Evolutionary conservation across 2,113 vertebrate genomes (phyloP).

Genomic region (Onychostruthus taczanowskii): DNA sequence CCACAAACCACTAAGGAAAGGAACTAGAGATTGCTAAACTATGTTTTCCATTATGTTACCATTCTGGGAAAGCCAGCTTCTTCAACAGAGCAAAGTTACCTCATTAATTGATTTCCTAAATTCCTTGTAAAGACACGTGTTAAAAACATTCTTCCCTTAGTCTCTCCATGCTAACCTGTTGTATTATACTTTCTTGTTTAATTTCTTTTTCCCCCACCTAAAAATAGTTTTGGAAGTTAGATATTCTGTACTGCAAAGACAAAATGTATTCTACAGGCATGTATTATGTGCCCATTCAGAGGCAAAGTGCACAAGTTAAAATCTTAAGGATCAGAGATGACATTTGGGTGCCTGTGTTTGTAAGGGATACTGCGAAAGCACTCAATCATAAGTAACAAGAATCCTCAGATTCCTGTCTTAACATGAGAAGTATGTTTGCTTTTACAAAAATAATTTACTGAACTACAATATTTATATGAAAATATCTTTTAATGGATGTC

Average conservation of each 20-base stretch:
- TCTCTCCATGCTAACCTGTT: neutral
- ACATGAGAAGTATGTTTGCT: neutral
- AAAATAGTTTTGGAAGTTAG: neutral
- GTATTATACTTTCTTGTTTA: neutral
- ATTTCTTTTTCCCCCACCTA: neutral
- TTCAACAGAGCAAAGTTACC: constrained; percentile 5
- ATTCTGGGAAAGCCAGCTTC: constrained; percentile 27
- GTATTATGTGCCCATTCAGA: neutral
- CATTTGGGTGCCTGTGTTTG: neutral
- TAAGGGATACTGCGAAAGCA: neutral
- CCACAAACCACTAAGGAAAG: constrained; percentile 17
- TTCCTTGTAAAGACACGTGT: neutral
- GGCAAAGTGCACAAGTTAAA: neutral
- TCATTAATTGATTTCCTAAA: constrained; percentile 5
- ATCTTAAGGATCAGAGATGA: neutral
- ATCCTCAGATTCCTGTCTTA: neutral
- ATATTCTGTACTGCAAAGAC: neutral
- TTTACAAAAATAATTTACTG: neutral
- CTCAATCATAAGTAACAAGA: neutral
- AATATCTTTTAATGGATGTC: neutral
- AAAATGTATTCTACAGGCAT: neutral
- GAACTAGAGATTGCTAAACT: neutral
- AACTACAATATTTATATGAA: neutral
- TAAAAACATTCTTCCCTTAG: constrained; percentile 6
- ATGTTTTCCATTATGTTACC: constrained; percentile 52